Base-by-base conservation (phyloP, 2,797 vertebrate genomes). In the Pagetopsis macropterus region DNA sequence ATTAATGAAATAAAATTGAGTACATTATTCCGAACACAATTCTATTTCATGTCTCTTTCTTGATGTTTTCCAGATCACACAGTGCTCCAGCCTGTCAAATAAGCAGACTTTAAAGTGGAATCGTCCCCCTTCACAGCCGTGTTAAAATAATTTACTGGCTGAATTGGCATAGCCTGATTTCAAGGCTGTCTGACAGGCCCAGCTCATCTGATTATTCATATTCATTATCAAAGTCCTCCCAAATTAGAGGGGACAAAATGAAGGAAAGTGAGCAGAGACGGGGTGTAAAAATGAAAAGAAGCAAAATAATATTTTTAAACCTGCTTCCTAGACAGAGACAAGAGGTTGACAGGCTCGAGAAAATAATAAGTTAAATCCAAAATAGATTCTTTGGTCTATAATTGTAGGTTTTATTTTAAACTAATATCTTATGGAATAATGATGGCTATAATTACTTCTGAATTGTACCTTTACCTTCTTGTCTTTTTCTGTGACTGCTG, bases 151-250 rank as follows among this genome's bases (percentile, higher is more conserved):
- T 86, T 88, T 73, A 72, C 71, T 65, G 69, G 63, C 37, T 85
- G 69, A 76, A 67, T 64, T 78, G 73, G 66, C 61, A 45, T 41
- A 56, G 70, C 62, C 57, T 50, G 78, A 72, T 84, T 86, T 83
- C 62, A 82, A 69, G 62, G 60, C 54, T 58, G 75, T 59, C 78
- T 85, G 81, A 72, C 58, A 68, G 58, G 70, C 79, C 49, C 65
- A 45, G 62, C 69, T 81, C 76, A 70, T 82, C 75, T 84, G 78
- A 86, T 89, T 79, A 87, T 89, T 90, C 73, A 78, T 61, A 85
- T 87, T 81, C 63, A 85, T 87, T 81, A 81, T 87, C 82, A 89
- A 83, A 90, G 85, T 79, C 82, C 80, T 82, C 76, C 66, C 70
- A 76, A 87, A 73, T 84, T 77, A 78, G 70, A 84, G 8, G 58